Evolutionary conservation across 1,140 invertebrate genomes (phyloP), one percentile per base, ranked within the genome.

Genomic region (Trialeurodes vaporariorum): DNA sequence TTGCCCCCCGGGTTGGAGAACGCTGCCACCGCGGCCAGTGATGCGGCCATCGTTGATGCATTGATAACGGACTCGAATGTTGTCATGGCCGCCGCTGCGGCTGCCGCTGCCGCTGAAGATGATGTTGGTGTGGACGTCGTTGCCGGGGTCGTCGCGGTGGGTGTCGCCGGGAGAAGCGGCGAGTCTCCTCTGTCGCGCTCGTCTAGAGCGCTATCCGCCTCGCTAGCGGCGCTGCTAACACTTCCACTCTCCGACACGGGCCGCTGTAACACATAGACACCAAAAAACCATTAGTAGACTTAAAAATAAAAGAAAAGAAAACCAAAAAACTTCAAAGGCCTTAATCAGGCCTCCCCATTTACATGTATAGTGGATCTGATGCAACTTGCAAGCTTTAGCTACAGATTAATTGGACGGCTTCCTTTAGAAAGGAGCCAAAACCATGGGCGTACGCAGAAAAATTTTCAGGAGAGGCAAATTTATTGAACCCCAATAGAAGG

Each of bases 1-100:
- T 69, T 69, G 65, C 82, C 83, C 69, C 22, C 1, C 0, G 23
- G 21, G 27, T 25, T 23, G 59, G 79, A 77, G 63, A 87, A 78
- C 65, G 85, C 85, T 65, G 85, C 85, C 68, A 83, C 77, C 67
- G 84, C 83, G 67, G 85, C 85, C 72, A 85, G 34, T 5, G 34
- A 49, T 86, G 86, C 74, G 80, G 80, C 74, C 81, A 67, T 27
- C 34, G 67, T 71, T 2, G 67, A 64, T 11, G 68, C 64, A 61
- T 69, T 66, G 9, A 66, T 80, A 71, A 82, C 80, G 78, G 82
- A 76, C 67, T 77, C 77, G n/a, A 79, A 74, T 22, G 78, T 77
- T 11, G 79, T 78, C 78, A 80, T 79, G 70, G 70, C 66, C 12
- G 67, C 59, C 61, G 71, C 25, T 58, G 69, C 62, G 13, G 65